Evolutionary conservation across 2,888 invertebrate species (phyloP).

Genomic region (Amiota communis): DNA sequence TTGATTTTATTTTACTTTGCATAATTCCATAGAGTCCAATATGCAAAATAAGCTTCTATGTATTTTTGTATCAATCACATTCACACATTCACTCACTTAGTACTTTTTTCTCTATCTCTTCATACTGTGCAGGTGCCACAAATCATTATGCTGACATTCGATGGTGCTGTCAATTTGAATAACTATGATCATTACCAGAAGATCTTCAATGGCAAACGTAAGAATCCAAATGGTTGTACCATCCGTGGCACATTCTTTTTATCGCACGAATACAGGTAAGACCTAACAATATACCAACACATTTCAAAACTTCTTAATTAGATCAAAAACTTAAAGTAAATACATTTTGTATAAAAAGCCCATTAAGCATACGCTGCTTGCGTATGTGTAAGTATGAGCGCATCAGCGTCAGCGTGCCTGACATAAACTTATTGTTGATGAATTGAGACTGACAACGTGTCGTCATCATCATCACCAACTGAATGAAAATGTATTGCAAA

Average conservation of each 20-base stretch:
- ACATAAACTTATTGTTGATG: constrained; percentile 63
- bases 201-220: constrained; percentile 85
- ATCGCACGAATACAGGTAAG: constrained; percentile 86
- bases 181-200: constrained; percentile 91
- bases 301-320: background rate
- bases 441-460: constrained; percentile 64
- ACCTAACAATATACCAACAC: constrained; percentile 2
- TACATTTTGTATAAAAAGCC: background rate
- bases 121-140: constrained; percentile 83
- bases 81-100: too few relatives aligned
- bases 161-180: constrained; percentile 93
- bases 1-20: too few relatives aligned
- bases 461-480: constrained; percentile 51
- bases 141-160: constrained; percentile 93
- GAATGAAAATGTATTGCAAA: constrained; percentile 49
- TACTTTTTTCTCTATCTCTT: too few relatives aligned
- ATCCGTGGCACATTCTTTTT: constrained; percentile 94
- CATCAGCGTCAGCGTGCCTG: background rate
- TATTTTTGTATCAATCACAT: too few relatives aligned
- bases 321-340: background rate
- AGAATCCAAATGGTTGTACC: constrained; percentile 92
- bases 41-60: too few relatives aligned
- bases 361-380: background rate
- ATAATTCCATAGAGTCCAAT: too few relatives aligned
- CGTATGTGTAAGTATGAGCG: too few relatives aligned